A percentile compares a stretch with the other conserved stretches of the same genome.
Evolutionary conservation across 23 tunicate genomes (phyloP).

Genomic region (Ciona savignyi): DNA sequence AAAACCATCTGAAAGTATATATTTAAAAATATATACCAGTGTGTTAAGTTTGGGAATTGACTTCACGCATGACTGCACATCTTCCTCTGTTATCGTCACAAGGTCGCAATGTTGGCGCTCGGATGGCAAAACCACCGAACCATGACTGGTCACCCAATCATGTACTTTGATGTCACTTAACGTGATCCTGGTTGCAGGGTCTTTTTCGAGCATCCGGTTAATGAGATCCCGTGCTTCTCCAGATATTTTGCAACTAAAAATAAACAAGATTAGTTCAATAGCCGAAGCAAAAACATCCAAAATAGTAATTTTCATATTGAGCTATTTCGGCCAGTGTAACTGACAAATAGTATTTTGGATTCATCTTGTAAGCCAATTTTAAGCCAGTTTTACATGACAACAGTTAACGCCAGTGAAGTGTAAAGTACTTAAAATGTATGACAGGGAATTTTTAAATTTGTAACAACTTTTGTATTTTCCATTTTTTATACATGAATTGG

Average conservation of each 20-base stretch:
- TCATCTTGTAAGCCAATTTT: no score
- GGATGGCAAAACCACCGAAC: conserved; percentile 19
- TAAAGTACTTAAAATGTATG: no score
- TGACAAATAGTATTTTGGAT: no score
- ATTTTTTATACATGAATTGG: no score
- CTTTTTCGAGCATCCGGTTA: conserved; percentile 49
- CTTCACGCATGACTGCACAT: conserved; percentile 57
- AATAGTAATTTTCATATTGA: no score
- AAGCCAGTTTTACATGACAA: no score
- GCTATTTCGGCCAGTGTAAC: no score
- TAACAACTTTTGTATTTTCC: no score
- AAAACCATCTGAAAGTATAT: no score
- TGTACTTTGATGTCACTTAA: conserved; percentile 42
- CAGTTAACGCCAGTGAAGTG: no score
- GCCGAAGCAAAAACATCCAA: no score
- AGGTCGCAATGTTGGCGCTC: conserved; percentile 64
- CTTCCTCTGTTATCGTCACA: conserved; percentile 81
- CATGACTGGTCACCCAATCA: conserved; percentile 75
- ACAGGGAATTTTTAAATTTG: no score
- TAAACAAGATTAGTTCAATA: not conserved
- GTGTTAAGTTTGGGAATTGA: conserved; percentile 72
- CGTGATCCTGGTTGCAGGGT: conserved; percentile 61
- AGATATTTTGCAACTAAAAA: conserved; percentile 8
- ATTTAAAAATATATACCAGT: conserved; percentile 27
- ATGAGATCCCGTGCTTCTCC: conserved; percentile 34